Conservation (phyloP, 2,888 invertebrate species). For the Pseudanteris insignis region DNA sequence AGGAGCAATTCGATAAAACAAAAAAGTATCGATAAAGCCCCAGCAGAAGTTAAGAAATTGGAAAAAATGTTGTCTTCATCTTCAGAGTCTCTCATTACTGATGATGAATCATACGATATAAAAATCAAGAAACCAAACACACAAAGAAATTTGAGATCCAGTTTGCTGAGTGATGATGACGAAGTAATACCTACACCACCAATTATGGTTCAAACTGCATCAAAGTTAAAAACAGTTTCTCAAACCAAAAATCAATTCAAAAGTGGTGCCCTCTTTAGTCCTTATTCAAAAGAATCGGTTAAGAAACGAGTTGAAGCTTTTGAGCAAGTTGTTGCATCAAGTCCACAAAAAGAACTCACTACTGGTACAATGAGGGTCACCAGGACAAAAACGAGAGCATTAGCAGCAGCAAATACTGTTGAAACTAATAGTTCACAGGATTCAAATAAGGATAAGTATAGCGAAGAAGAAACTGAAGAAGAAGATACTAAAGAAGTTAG, state of each 20-base stretch:
- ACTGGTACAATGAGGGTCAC: constrained; percentile 64
- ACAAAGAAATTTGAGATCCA: constrained; percentile 37
- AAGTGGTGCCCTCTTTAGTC: constrained; percentile 67
- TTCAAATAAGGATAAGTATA: neutral
- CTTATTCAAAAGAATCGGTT: constrained; percentile 71
- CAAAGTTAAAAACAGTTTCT: constrained; percentile 1
- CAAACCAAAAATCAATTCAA: constrained; percentile 56
- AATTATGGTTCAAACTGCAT: neutral
- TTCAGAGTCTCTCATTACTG: constrained; percentile 55
- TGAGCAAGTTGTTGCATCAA: constrained; percentile 67
- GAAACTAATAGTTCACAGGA: neutral
- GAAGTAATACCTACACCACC: constrained; percentile 53
- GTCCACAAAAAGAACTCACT: constrained; percentile 48
- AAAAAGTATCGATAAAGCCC: constrained; percentile 5
- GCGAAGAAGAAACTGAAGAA: constrained; percentile 50
- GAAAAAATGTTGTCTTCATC: neutral
- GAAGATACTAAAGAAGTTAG: constrained; percentile 60
- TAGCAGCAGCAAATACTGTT: constrained; percentile 62
- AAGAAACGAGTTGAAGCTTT: constrained; percentile 72
- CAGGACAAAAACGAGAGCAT: constrained; percentile 70
- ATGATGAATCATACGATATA: constrained; percentile 61
- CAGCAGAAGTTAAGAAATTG: neutral
- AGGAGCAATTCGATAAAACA: constrained; percentile 4
- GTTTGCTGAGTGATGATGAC: constrained; percentile 48
- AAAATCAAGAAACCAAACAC: constrained; percentile 48